These are phyloP conservation scores for Ladona fulva DNA, from an alignment of 1,140 invertebrate species.

Conservation along the genomic window DNA sequence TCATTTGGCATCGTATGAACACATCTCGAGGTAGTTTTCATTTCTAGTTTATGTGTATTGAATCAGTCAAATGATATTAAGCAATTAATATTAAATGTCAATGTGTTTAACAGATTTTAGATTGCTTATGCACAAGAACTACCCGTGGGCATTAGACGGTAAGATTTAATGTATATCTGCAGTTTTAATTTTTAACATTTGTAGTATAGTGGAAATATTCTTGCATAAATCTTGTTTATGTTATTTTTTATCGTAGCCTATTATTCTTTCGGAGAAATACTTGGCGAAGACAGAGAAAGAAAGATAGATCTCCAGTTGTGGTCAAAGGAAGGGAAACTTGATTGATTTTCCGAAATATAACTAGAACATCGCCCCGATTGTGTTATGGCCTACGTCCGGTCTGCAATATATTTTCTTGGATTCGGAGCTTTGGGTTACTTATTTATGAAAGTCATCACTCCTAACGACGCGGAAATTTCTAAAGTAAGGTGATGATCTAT, in stretches of 20 bases:
- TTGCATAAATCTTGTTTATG: neutral
- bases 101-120: constrained; percentile 43
- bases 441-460: neutral
- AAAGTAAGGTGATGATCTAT: constrained; percentile 11
- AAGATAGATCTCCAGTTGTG: neutral
- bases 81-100: neutral
- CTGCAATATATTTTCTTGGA: neutral
- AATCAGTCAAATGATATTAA: neutral
- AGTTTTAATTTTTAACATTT: too few relatives aligned
- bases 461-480: neutral
- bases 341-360: neutral
- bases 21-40: constrained; percentile 44
- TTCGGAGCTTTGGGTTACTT: constrained; percentile 6
- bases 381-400: neutral
- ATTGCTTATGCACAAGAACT: constrained; percentile 47
- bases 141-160: constrained; percentile 44
- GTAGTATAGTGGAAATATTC: too few relatives aligned
- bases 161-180: neutral
- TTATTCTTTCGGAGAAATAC: constrained; percentile 46
- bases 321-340: neutral
- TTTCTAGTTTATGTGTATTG: neutral
- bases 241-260: constrained; percentile 32
- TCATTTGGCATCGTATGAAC: constrained; percentile 49
- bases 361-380: neutral
- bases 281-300: constrained; percentile 38